Percentiles rank a stretch among this genome's conserved stretches.
These are phyloP conservation scores for Leptodactylus fallax DNA, from an alignment of 2,797 vertebrate species.

Conservation along the genomic window DNA sequence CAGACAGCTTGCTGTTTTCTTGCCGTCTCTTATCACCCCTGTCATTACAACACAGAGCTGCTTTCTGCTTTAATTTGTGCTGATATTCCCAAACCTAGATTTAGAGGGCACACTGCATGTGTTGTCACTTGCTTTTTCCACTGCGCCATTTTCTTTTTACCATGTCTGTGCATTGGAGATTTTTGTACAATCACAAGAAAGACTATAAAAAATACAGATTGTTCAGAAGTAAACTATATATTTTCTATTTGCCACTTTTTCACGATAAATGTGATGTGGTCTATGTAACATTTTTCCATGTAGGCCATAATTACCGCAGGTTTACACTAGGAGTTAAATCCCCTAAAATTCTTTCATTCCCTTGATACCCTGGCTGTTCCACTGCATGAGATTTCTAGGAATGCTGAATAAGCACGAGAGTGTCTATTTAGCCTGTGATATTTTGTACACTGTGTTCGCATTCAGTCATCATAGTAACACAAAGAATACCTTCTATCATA, in stretches of 20 bases:
- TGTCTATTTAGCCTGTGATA: slow-evolving; percentile 4
- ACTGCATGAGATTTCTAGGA: slow-evolving; percentile 75
- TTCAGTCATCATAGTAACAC: slow-evolving; percentile 30
- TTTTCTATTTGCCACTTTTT: slow-evolving; percentile 60
- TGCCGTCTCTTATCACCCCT: slow-evolving; percentile 83
- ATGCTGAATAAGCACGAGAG: slow-evolving; percentile 66
- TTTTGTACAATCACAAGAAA: slow-evolving; percentile 79
- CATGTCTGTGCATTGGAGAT: slow-evolving; percentile 76
- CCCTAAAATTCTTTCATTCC: slow-evolving; percentile 75
- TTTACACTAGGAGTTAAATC: slow-evolving; percentile 74
- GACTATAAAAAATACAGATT: slow-evolving; percentile 67
- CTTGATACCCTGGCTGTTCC: slow-evolving; percentile 72
- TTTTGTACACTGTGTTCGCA: slow-evolving; percentile 32
- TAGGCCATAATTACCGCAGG: slow-evolving; percentile 73
- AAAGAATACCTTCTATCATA: slow-evolving; percentile 32
- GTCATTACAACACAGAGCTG: slow-evolving; percentile 75
- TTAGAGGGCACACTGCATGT: slow-evolving; percentile 67
- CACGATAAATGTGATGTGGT: slow-evolving; percentile 67
- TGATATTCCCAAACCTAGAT: slow-evolving; percentile 66
- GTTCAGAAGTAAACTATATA: slow-evolving; percentile 46
- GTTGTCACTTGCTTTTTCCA: slow-evolving; percentile 67
- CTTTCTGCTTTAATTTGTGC: slow-evolving; percentile 67
- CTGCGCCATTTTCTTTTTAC: slow-evolving; percentile 69
- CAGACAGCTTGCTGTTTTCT: slow-evolving; percentile 83
- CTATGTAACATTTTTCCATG: slow-evolving; percentile 71